Base-by-base conservation (phyloP, 2,888 invertebrate species). In the Ophion costatus region DNA sequence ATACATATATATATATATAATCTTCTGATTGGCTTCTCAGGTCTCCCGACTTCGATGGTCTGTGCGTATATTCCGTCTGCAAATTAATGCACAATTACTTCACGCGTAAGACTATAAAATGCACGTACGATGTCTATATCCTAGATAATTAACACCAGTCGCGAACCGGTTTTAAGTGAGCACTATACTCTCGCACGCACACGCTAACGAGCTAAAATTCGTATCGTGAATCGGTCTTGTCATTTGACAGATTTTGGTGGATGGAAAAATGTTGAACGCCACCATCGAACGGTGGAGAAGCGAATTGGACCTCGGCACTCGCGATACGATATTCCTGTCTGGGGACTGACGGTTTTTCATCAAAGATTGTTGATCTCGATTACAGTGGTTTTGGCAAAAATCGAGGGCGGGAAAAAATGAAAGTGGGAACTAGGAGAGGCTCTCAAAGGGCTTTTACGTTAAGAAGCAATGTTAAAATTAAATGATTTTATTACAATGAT, bases 21-120 rank as follows among this genome's bases (percentile, higher is more conserved):
- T 56, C 17, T 20, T 2, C 17, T 61, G 42, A 57, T 66, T 38
- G 38, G 17, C 51, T 75, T 70, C 59, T 33, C 20, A 56, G 66
- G 73, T 42, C 67, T 78, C 51, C 66, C 64, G 75, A 75, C 70
- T 83, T 51, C 42, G 45, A 73, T 78, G 24, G 29, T 56, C 70
- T 82, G 51, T 45, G 57, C 24, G 14, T 45, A 45, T 76, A 63
- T 73, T 69, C 45, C 64, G 59, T 56, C 67, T 57, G 74, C 76
- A 74, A 85, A 85, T 85, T 80, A 74, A 77, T 69, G 42, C 71
- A 74, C 74, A 67, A 73, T 74, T 80, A 77, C 61, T 33, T 82
- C 61, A 73, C 57, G 56, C 67, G 45, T 69, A 33, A 61, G 57
- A 69, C 76, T 59, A 59, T 82, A 73, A 80, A 82, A 80, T 82